phyloP scores from a whole-genome alignment of 2,888 invertebrate genomes.

The Macrophya annulata region DNA sequence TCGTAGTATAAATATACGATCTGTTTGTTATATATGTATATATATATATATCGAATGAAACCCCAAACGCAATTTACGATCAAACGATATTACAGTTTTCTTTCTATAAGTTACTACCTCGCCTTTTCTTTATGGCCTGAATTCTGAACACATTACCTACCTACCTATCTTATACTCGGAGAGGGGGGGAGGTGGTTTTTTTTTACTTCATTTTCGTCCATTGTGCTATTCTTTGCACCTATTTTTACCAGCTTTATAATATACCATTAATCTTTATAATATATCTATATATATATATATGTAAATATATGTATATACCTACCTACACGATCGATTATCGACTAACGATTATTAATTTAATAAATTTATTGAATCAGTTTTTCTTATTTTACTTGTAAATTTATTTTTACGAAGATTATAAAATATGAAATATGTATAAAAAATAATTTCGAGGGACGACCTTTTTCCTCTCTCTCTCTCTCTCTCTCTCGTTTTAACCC shows the following conservation, averaged over 20 bases:
- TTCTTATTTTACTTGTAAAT: too few species aligned
- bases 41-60: conserved; percentile 9
- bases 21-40: neutral
- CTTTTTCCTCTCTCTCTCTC: neutral
- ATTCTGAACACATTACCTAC: neutral
- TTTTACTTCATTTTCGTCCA: neutral
- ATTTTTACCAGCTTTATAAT: neutral
- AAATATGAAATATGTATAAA: neutral
- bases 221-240: neutral
- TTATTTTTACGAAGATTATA: neutral
- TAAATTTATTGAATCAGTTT: too few species aligned
- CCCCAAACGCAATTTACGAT: conserved; percentile 11
- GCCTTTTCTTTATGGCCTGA: neutral
- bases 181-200: too few species aligned
- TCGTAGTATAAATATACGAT: neutral
- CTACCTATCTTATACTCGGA: neutral
- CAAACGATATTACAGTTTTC: conserved; percentile 32
- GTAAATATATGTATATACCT: neutral
- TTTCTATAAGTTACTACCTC: conserved; percentile 4
- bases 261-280: neutral
- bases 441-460: neutral
- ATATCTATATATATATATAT: neutral
- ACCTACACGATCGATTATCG: neutral
- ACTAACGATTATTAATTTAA: too few species aligned
- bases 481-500: neutral